Percentiles rank a stretch among this genome's conserved stretches.
Conservation (phyloP, 2,797 vertebrate species). For the Bovichtus variegatus region DNA sequence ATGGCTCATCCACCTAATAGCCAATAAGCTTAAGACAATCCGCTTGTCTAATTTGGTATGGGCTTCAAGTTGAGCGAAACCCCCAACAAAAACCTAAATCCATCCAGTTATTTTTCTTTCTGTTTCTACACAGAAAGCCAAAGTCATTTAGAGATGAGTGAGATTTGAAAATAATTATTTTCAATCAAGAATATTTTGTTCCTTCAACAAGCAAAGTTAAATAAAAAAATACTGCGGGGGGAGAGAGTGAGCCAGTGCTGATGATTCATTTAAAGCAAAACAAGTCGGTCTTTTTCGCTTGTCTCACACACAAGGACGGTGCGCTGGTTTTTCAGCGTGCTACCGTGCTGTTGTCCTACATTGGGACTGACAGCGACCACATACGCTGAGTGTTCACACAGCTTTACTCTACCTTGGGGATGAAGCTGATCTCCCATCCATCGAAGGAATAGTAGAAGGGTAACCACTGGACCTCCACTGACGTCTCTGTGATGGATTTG, state of each 20-base stretch:
- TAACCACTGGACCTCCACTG: slow-evolving; percentile 96
- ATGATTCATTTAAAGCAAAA: slow-evolving; percentile 11
- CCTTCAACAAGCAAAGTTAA: not conserved
- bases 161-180: slow-evolving; percentile 28
- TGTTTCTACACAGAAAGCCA: slow-evolving; percentile 7
- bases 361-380: slow-evolving; percentile 16
- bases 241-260: not conserved
- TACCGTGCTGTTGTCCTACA: not conserved
- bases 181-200: slow-evolving; percentile 17
- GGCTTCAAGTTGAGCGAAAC: slow-evolving; percentile 40
- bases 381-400: slow-evolving; percentile 14
- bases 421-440: slow-evolving; percentile 99
- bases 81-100: slow-evolving; percentile 46
- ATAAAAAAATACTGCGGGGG: not conserved
- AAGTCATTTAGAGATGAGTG: slow-evolving; percentile 30
- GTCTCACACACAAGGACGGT: not conserved
- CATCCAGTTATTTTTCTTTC: slow-evolving; percentile 35
- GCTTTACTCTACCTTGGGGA: slow-evolving; percentile 90
- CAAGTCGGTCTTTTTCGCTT: not conserved
- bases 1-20: slow-evolving; percentile 77
- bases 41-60: slow-evolving; percentile 66
- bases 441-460: slow-evolving; percentile 95
- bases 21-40: slow-evolving; percentile 75
- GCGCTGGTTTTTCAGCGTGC: not conserved
- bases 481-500: slow-evolving; percentile 97